Percentiles rank a stretch among this genome's conserved stretches.
Conservation (phyloP, 2,113 vertebrate genomes). For the Gymnobelideus leadbeateri region DNA sequence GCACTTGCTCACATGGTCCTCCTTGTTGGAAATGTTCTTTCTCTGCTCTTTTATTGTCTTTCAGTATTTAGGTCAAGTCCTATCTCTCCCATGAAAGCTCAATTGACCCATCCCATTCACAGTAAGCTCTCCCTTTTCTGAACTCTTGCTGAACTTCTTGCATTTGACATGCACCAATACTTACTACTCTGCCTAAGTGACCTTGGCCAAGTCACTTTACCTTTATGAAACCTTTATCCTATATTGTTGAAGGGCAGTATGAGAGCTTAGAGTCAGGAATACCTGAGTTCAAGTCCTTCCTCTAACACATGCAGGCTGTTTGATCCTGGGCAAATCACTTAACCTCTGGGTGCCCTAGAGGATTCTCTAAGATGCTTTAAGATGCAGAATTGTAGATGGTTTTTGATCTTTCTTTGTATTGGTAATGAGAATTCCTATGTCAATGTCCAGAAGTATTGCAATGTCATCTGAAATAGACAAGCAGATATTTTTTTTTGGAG, state of each 20-base stretch:
- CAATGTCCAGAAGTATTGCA: background rate
- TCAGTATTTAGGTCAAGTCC: background rate
- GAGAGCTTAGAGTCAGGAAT: background rate
- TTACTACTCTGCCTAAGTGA: too few species aligned
- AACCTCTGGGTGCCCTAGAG: background rate
- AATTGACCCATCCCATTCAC: background rate
- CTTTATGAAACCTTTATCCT: background rate
- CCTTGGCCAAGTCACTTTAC: too few species aligned
- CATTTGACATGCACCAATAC: background rate
- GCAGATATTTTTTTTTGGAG: background rate
- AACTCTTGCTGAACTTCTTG: background rate
- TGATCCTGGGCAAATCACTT: background rate
- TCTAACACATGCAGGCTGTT: background rate
- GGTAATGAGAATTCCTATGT: background rate
- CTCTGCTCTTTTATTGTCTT: background rate
- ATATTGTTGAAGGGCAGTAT: background rate
- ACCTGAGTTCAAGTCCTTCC: background rate
- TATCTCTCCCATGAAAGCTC: background rate
- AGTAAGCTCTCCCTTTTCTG: background rate
- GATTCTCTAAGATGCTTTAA: background rate
- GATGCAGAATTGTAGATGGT: background rate
- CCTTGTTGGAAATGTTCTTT: background rate
- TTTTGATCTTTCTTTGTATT: background rate
- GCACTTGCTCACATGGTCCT: background rate
- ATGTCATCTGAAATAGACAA: background rate